Conservation (phyloP, 2,888 invertebrate species). For the Dynastes hyllus region DNA sequence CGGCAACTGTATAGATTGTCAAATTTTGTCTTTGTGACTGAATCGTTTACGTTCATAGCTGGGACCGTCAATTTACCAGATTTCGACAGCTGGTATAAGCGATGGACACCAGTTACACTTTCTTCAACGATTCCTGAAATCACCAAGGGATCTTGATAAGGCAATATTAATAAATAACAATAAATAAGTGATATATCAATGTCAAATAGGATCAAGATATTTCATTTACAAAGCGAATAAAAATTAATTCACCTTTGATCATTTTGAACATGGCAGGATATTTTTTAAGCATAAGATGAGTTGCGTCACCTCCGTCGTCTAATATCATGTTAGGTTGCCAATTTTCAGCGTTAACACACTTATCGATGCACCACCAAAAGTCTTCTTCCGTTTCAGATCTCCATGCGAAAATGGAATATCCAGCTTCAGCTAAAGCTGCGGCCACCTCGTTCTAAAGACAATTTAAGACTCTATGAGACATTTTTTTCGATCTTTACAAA, state of each 20-base stretch:
- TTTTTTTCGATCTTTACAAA: background rate
- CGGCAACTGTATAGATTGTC: slow-evolving; percentile 97
- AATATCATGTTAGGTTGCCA: slow-evolving; percentile 99
- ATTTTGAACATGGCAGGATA: slow-evolving; percentile 94
- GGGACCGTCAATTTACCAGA: slow-evolving; percentile 95
- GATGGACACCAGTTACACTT: slow-evolving; percentile 98
- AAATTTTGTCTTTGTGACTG: slow-evolving; percentile 98
- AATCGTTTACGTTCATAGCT: slow-evolving; percentile 99
- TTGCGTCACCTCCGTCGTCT: slow-evolving; percentile 98
- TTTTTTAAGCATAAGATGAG: slow-evolving; percentile 96
- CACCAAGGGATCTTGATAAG: background rate
- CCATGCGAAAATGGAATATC: slow-evolving; percentile 95
- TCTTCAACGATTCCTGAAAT: slow-evolving; percentile 93
- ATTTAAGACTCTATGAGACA: slow-evolving; percentile 44
- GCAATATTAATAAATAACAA: background rate
- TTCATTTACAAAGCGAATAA: background rate
- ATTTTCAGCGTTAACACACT: slow-evolving; percentile 90
- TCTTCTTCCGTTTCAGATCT: slow-evolving; percentile 98
- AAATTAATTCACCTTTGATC: slow-evolving; percentile 80
- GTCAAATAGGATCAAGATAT: slow-evolving; percentile 12
- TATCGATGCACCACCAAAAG: slow-evolving; percentile 99
- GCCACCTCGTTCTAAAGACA: slow-evolving; percentile 92
- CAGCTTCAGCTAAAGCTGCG: slow-evolving; percentile 93
- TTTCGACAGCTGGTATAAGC: slow-evolving; percentile 95
- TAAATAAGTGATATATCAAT: slow-evolving; percentile 39